These are phyloP conservation scores for Amphipyra tragopoginis DNA, from an alignment of 2,888 invertebrate species.

Conservation along the genomic window DNA sequence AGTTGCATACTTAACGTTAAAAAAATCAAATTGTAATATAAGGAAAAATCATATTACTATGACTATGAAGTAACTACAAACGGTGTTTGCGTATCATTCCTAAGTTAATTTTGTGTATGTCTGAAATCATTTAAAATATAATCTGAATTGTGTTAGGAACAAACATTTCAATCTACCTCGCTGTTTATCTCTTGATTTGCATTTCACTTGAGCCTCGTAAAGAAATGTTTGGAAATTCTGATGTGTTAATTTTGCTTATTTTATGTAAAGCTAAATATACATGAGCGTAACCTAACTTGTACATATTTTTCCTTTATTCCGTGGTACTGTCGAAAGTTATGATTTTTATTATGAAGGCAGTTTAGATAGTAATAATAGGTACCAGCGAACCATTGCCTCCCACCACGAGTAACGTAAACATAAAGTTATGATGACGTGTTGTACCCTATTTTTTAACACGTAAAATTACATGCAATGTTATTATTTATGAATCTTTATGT, in stretches of 20 bases:
- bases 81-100: constrained; percentile 64
- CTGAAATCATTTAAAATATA: constrained; percentile 44
- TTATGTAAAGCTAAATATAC: constrained; percentile 63
- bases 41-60: constrained; percentile 41
- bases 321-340: constrained; percentile 1
- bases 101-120: constrained; percentile 58
- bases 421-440: constrained; percentile 25
- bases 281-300: constrained; percentile 58
- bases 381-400: constrained; percentile 33
- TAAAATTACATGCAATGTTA: constrained; percentile 36
- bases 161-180: constrained; percentile 81
- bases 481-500: constrained; percentile 49
- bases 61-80: constrained; percentile 55
- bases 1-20: constrained; percentile 20
- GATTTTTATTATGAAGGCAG: constrained; percentile 3
- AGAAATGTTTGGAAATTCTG: constrained; percentile 58
- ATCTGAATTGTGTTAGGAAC: constrained; percentile 60
- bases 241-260: constrained; percentile 57
- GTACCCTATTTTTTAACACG: constrained; percentile 18
- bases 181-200: constrained; percentile 70
- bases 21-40: constrained; percentile 50
- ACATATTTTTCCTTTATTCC: neutral
- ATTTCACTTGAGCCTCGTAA: constrained; percentile 64
- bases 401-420: constrained; percentile 29
- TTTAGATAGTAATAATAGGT: constrained; percentile 23